A percentile compares a stretch with the other conserved stretches of the same genome.
Conservation (phyloP, 2,113 vertebrate species). For the Peromyscus polionotus region DNA sequence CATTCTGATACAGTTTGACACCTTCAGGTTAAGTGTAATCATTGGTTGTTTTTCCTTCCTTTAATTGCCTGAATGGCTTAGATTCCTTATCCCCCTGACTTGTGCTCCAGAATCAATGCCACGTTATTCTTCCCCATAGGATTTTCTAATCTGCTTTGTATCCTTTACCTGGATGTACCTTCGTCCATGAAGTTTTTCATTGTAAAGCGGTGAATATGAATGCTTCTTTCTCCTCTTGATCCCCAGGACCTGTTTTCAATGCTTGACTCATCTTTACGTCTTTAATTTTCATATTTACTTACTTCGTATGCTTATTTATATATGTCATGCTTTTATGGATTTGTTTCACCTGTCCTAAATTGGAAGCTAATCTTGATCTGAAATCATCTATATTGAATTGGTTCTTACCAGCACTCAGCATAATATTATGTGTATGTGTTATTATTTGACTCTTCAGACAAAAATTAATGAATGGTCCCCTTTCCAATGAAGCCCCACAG, state of each 20-base stretch:
- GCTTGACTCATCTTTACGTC: background rate
- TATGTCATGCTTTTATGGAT: background rate
- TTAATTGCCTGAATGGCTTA: background rate
- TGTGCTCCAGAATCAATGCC: background rate
- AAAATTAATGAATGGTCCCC: constrained; percentile 6
- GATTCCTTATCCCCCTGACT: background rate
- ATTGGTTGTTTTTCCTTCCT: background rate
- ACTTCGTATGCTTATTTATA: background rate
- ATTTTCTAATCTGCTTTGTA: background rate
- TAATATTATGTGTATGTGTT: background rate
- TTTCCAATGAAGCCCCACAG: background rate
- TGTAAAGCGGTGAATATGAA: background rate
- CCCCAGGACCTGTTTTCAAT: background rate
- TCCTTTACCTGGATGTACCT: background rate
- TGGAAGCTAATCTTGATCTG: background rate
- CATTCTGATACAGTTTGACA: background rate
- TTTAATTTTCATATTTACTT: background rate
- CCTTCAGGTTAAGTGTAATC: background rate
- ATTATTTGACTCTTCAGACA: background rate
- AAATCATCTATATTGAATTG: background rate
- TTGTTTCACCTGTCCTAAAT: background rate
- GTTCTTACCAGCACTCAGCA: background rate
- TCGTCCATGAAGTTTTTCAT: background rate
- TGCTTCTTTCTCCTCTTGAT: background rate
- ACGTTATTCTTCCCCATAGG: background rate